Evolutionary conservation across 1,140 invertebrate genomes (phyloP).

Genomic region (Drosophila burlai): DNA sequence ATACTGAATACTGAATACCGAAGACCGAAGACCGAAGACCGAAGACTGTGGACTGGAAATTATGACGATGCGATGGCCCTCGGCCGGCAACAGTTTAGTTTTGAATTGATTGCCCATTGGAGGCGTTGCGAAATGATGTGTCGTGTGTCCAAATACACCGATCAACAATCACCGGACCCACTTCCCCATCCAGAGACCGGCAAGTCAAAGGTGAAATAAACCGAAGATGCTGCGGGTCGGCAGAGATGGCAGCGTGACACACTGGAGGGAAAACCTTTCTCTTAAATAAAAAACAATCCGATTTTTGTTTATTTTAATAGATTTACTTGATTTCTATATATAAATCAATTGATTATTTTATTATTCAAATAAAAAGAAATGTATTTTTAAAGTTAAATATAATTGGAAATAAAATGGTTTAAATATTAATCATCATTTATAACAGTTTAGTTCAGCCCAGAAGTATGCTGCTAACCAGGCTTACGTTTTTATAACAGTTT

Average conservation of each 20-base stretch:
- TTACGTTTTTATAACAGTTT: no score
- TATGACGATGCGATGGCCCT: conserved; percentile 33
- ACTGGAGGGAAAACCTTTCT: background rate
- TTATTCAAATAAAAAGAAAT: no score
- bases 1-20: background rate
- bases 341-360: no score
- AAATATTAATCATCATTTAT: no score
- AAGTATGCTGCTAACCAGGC: no score
- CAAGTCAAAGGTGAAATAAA: conserved; percentile 26
- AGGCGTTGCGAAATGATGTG: conserved; percentile 32
- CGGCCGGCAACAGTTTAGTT: conserved; percentile 37
- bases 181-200: background rate
- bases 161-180: conserved; percentile 13
- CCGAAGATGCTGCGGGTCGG: conserved; percentile 1
- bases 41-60: conserved; percentile 2
- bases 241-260: conserved; percentile 4
- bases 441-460: no score
- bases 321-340: no score
- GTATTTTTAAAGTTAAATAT: no score
- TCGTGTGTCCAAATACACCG: conserved; percentile 11
- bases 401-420: no score
- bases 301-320: no score
- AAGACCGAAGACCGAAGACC: background rate
- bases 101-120: conserved; percentile 39
- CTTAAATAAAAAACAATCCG: background rate